phyloP scores from a whole-genome alignment of 2,888 invertebrate genomes.

The Acrobeloides nanus region DNA sequence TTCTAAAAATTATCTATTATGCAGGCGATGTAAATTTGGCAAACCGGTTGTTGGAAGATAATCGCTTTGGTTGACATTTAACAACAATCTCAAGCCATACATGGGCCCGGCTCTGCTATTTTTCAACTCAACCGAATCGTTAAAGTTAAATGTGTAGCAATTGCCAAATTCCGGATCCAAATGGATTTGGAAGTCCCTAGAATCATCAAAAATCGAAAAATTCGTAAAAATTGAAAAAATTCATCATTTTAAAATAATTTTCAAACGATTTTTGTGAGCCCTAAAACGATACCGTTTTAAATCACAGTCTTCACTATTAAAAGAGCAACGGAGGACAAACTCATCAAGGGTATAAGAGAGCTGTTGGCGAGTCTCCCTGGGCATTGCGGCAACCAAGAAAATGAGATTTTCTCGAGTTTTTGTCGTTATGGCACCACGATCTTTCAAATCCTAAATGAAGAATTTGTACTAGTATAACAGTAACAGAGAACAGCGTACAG shows the following conservation, averaged over 20 bases:
- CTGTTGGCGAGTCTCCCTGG: constrained; percentile 35
- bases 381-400: constrained; percentile 49
- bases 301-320: constrained; percentile 51
- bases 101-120: constrained; percentile 49
- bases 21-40: too few species aligned
- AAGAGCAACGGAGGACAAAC: constrained; percentile 52
- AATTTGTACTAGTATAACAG: constrained; percentile 5
- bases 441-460: constrained; percentile 38
- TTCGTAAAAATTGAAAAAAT: constrained; percentile 14
- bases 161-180: constrained; percentile 53
- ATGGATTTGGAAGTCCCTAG: constrained; percentile 53
- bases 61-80: constrained; percentile 53
- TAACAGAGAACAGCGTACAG: constrained; percentile 12
- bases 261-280: constrained; percentile 12
- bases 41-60: constrained; percentile 53
- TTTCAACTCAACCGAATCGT: constrained; percentile 44
- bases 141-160: constrained; percentile 54
- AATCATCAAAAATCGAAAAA: too few species aligned
- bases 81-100: constrained; percentile 47
- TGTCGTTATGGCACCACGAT: constrained; percentile 51
- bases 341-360: constrained; percentile 47
- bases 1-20: too few species aligned
- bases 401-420: constrained; percentile 51
- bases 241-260: constrained; percentile 1
- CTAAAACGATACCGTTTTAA: constrained; percentile 28